Base-by-base conservation (phyloP, 2,113 vertebrate species). In the Heptranchias perlo region DNA sequence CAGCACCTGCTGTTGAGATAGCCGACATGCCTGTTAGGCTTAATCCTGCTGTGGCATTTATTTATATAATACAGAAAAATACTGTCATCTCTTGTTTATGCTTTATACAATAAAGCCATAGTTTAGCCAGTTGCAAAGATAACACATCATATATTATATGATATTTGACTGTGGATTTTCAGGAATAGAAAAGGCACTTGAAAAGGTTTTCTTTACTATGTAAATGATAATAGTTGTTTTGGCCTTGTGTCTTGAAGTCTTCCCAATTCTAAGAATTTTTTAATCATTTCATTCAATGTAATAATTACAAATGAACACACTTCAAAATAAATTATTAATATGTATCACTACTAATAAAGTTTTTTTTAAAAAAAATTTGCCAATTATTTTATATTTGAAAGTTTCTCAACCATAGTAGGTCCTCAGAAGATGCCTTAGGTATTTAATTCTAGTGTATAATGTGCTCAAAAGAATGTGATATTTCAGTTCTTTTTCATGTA, bases 41-140 rank as follows among this genome's bases (percentile, higher is more conserved):
- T 49, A 95, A 69, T 69, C 2, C 62, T 95, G 44, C 13, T 49
- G 52, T 69, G 65, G 47, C 65, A 69, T 49, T 31, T 95, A 52
- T 73, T 73, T 69, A 49, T 52, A 28, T 95, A 95, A 95, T 58
- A 35, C 52, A 91, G 87, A 91, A 91, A 82, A 91, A 91, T 35
- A 54, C 21, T 52, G 65, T 69, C 18, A 23, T 4, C 47, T 28
- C 39, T 73, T 95, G 11, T 69, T 95, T 52, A 47, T 52, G 31
- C 47, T 95, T 49, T 52, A 69, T 95, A 69, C 2, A 13, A 31
- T 95, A 67, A 95, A 52, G 1, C 7, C 28, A 69, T 28, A 95
- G 39, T 31, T 95, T 67, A 54, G 14, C 35, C 25, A 47, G 21
- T 65, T 52, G 44, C 23, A 93, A 93, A 93, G 35, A 23, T 93